These are phyloP conservation scores for Holothuria leucospilota DNA, from an alignment of 53 echinoderm and acorn worm species.

Conservation along the genomic window DNA sequence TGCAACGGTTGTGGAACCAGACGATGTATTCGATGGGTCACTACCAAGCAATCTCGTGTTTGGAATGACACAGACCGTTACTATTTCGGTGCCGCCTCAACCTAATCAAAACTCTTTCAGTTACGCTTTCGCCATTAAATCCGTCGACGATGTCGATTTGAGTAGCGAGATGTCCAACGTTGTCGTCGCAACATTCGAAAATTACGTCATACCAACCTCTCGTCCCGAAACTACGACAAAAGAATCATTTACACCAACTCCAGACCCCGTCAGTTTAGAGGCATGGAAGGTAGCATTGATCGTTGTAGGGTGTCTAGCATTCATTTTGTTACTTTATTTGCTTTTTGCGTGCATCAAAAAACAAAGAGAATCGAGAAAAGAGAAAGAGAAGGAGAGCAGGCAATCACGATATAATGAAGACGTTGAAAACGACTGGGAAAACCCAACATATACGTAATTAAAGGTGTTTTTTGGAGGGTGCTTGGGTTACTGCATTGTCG, in stretches of 20 bases:
- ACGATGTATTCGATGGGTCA: constrained; percentile 27
- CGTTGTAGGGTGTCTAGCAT: neutral
- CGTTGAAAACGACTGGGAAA: constrained; percentile 12
- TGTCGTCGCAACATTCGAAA: constrained; percentile 40
- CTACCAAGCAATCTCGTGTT: neutral
- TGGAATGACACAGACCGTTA: constrained; percentile 21
- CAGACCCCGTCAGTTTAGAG: neutral
- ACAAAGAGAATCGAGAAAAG: neutral
- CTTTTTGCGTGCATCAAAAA: neutral
- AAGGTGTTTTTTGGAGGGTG: no score
- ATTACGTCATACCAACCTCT: constrained; percentile 23
- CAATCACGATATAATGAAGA: neutral
- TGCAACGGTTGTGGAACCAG: neutral
- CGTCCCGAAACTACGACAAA: neutral
- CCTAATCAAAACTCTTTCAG: neutral
- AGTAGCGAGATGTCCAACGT: constrained; percentile 47
- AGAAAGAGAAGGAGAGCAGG: neutral
- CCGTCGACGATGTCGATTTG: neutral
- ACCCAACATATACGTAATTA: neutral
- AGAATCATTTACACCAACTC: neutral
- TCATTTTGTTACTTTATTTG: neutral
- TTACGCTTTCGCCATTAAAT: constrained; percentile 43
- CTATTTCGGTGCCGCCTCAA: constrained; percentile 19
- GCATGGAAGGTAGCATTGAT: neutral
- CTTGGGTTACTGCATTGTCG: no score